Evolutionary conservation across 1,140 invertebrate species (phyloP).

Genomic region (Drosophila bipectinata): DNA sequence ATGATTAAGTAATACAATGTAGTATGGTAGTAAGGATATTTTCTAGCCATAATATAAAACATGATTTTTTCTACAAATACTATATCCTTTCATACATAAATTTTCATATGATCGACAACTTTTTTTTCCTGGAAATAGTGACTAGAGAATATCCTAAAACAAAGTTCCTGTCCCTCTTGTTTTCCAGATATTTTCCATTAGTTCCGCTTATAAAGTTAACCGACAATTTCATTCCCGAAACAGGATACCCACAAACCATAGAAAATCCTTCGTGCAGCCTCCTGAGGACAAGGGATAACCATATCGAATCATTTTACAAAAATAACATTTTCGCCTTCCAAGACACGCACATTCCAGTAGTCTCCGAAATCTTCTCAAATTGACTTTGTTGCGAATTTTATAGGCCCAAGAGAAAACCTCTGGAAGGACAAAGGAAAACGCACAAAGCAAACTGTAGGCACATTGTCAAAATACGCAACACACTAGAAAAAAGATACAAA

Average conservation of each 20-base stretch:
- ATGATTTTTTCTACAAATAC: no score
- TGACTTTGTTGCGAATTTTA: conserved; percentile 82
- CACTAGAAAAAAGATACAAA: conserved; percentile 43
- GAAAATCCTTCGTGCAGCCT: conserved; percentile 27
- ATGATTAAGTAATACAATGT: background rate
- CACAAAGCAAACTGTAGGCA: conserved; percentile 64
- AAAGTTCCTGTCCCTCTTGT: background rate
- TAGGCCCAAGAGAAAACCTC: conserved; percentile 50
- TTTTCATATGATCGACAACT: no score
- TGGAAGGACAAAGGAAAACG: conserved; percentile 20
- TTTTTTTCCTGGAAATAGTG: no score
- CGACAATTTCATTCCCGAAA: conserved; percentile 30
- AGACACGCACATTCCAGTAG: conserved; percentile 5
- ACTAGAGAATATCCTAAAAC: no score
- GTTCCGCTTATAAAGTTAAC: conserved; percentile 30
- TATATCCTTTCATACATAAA: no score
- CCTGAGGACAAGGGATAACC: conserved; percentile 19
- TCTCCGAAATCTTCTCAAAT: conserved; percentile 41
- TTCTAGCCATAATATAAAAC: background rate
- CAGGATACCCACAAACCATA: conserved; percentile 32
- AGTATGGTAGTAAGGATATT: no score
- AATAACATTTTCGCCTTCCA: conserved; percentile 22
- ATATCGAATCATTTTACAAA: conserved; percentile 43
- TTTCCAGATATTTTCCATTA: conserved; percentile 2
- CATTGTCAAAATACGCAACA: conserved; percentile 80